A percentile compares a stretch with the other conserved stretches of the same genome.
These are phyloP conservation scores for Drosophila nebulosa DNA, from an alignment of 1,140 invertebrate species.

Conservation along the genomic window DNA sequence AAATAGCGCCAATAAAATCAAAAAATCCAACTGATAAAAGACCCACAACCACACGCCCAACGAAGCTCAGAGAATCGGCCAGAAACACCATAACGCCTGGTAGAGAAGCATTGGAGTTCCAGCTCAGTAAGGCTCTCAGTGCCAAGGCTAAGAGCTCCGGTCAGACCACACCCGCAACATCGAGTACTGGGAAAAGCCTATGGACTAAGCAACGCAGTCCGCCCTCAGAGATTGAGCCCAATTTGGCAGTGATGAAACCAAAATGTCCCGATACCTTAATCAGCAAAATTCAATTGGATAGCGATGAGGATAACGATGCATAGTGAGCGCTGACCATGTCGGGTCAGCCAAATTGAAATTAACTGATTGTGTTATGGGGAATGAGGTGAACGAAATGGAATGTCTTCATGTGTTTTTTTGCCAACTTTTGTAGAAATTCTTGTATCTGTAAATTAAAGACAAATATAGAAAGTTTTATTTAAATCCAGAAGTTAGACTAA, in stretches of 20 bases:
- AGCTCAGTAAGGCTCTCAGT: background rate
- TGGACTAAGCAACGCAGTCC: background rate
- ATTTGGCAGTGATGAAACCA: constrained; percentile 4
- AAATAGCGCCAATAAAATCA: background rate
- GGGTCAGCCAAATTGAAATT: background rate
- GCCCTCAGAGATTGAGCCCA: background rate
- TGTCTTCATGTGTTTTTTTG: background rate
- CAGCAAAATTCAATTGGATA: constrained; percentile 12
- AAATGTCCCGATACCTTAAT: constrained; percentile 29
- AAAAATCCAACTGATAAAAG: background rate
- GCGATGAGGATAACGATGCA: constrained; percentile 20
- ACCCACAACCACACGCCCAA: background rate
- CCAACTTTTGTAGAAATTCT: background rate
- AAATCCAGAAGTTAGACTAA: too few relatives aligned
- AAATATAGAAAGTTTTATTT: background rate
- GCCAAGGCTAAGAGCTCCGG: background rate
- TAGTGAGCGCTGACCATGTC: background rate
- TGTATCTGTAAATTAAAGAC: background rate
- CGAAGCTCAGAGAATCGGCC: too few relatives aligned
- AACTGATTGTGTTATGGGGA: background rate
- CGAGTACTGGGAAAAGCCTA: background rate
- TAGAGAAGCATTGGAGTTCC: background rate
- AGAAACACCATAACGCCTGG: background rate
- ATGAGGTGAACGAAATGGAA: background rate
- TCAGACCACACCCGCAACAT: background rate